Conservation (phyloP, 1,140 invertebrate species). For the Epicauta chinensis region DNA sequence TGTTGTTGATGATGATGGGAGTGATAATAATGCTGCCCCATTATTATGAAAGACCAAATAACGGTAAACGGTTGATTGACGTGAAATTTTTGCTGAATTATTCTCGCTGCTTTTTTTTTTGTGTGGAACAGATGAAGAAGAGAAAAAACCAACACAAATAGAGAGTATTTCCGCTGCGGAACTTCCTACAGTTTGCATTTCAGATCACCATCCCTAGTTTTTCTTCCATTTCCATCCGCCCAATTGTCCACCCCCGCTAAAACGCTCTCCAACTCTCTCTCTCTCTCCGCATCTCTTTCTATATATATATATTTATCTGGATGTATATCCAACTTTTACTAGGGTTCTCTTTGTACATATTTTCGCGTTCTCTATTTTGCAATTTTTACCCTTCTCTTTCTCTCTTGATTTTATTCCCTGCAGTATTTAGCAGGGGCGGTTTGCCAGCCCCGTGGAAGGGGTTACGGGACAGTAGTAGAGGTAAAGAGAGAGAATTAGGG, state of each 20-base stretch:
- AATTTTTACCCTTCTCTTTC: constrained; percentile 38
- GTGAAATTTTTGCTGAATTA: constrained; percentile 24
- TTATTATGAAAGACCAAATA: too few relatives aligned
- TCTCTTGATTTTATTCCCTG: constrained; percentile 32
- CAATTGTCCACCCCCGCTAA: constrained; percentile 21
- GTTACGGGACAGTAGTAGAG: not conserved
- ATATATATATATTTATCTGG: constrained; percentile 11
- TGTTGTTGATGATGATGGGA: too few relatives aligned
- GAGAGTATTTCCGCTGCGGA: constrained; percentile 37
- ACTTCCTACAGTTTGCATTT: constrained; percentile 43
- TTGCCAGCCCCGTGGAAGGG: not conserved
- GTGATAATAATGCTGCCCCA: too few relatives aligned
- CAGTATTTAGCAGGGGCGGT: constrained; percentile 24
- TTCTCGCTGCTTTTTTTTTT: too few relatives aligned
- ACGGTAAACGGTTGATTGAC: not conserved
- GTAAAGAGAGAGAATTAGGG: not conserved
- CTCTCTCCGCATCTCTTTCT: not conserved
- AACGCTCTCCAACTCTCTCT: not conserved
- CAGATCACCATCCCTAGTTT: not conserved
- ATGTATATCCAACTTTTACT: constrained; percentile 38
- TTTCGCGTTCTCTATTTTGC: constrained; percentile 43
- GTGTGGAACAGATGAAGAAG: too few relatives aligned
- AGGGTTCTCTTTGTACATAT: constrained; percentile 42
- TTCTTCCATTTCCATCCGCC: constrained; percentile 16
- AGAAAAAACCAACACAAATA: constrained; percentile 20